Evolutionary conservation across 2,797 vertebrate species (phyloP).

Genomic region (Lepilemur septentrionalis): DNA sequence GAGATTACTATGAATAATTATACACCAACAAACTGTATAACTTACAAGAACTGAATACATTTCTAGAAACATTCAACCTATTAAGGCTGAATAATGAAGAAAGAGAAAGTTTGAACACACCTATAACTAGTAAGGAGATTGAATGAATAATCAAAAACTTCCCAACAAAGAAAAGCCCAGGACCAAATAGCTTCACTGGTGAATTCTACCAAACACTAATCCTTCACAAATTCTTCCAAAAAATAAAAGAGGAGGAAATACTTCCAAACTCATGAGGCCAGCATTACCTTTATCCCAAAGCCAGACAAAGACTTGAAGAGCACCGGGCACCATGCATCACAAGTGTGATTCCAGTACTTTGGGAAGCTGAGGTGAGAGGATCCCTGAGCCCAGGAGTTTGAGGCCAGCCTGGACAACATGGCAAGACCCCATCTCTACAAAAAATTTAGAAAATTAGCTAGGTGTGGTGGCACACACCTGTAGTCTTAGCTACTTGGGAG

Average conservation of each 20-base stretch:
- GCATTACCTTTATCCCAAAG: background rate
- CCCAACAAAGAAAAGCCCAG: too few species aligned
- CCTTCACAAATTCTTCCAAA: background rate
- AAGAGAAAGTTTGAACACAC: background rate
- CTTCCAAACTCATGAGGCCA: background rate
- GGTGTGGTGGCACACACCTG: too few species aligned
- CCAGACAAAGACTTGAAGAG: background rate
- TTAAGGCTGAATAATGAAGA: background rate
- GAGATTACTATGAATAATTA: background rate
- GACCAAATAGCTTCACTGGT: too few species aligned
- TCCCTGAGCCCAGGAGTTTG: too few species aligned
- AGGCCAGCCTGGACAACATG: too few species aligned
- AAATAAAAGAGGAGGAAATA: too few species aligned
- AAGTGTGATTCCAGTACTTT: background rate
- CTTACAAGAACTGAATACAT: background rate
- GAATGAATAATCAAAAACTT: background rate
- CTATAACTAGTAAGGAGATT: background rate
- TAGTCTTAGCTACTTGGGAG: too few species aligned
- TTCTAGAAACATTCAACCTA: background rate
- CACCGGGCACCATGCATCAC: background rate
- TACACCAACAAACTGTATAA: background rate
- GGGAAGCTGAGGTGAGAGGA: too few species aligned
- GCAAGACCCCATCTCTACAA: too few species aligned
- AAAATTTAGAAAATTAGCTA: too few species aligned
- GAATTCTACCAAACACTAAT: background rate